Conservation (phyloP, 2,888 invertebrate genomes). For the Cyaniris semiargus region DNA sequence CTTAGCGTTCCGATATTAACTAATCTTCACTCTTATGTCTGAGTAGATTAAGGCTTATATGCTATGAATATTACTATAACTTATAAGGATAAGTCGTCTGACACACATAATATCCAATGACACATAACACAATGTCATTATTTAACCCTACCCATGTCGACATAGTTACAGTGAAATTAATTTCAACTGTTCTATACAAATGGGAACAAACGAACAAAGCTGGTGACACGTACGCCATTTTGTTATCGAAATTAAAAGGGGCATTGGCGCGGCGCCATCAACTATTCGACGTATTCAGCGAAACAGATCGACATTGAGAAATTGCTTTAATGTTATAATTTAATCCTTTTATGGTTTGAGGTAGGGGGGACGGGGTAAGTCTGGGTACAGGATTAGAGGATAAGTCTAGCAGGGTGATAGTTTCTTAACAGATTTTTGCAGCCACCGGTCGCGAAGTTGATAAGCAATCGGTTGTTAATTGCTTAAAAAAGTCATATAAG, state of each 20-base stretch:
- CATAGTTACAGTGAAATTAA: slow-evolving; percentile 15
- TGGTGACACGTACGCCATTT: slow-evolving; percentile 35
- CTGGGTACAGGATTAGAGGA: too few species aligned
- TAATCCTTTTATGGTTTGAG: neutral
- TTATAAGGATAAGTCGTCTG: neutral
- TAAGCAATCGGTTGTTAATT: too few species aligned
- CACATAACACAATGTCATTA: slow-evolving; percentile 6
- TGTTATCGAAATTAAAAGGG: slow-evolving; percentile 38
- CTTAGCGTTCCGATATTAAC: too few species aligned
- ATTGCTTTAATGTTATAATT: neutral
- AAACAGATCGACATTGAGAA: slow-evolving; percentile 14
- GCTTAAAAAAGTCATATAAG: too few species aligned
- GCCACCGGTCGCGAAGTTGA: too few species aligned
- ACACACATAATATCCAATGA: neutral
- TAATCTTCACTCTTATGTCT: too few species aligned
- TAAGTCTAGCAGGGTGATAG: too few species aligned
- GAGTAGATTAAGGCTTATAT: too few species aligned
- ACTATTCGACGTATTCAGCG: neutral
- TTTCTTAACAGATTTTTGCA: too few species aligned
- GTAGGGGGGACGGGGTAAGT: too few species aligned
- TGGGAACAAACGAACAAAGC: slow-evolving; percentile 24
- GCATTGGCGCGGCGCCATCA: slow-evolving; percentile 35
- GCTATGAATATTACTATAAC: neutral
- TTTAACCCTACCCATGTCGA: slow-evolving; percentile 6
- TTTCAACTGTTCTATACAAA: slow-evolving; percentile 27